Conservation (phyloP, 2,797 vertebrate species). For the Sparus aurata region DNA sequence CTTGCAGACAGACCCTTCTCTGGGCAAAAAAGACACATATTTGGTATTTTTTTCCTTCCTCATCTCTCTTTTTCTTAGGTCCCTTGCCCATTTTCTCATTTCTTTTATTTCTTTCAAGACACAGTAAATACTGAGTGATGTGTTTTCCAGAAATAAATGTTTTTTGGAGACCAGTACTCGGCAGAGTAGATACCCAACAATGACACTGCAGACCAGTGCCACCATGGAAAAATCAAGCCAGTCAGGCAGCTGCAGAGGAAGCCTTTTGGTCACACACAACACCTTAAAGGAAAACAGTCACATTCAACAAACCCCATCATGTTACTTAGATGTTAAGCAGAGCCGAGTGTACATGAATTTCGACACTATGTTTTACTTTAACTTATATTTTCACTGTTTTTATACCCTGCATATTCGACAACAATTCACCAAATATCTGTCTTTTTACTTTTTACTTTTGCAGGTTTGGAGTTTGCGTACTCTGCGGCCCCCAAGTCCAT, state of each 20-base stretch:
- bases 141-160: constrained; percentile 53
- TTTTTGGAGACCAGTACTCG: constrained; percentile 19
- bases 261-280: constrained; percentile 19
- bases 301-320: constrained; percentile 29
- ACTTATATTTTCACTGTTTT: background rate
- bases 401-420: background rate
- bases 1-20: constrained; percentile 80
- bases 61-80: constrained; percentile 46
- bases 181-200: constrained; percentile 21
- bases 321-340: constrained; percentile 9
- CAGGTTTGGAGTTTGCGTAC: constrained; percentile 98
- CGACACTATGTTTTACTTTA: background rate
- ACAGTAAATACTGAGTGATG: constrained; percentile 69
- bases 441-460: constrained; percentile 28
- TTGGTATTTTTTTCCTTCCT: constrained; percentile 36
- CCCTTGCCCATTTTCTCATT: constrained; percentile 41
- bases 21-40: constrained; percentile 64
- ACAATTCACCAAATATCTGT: background rate
- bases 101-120: constrained; percentile 49
- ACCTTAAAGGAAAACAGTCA: constrained; percentile 9
- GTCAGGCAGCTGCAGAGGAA: constrained; percentile 24
- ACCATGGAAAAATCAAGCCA: constrained; percentile 40
- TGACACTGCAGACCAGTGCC: constrained; percentile 20
- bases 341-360: background rate
- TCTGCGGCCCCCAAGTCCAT: constrained; percentile 97